Evolutionary conservation across 1,140 invertebrate species (phyloP).

Genomic region (Drosophila willistoni): DNA sequence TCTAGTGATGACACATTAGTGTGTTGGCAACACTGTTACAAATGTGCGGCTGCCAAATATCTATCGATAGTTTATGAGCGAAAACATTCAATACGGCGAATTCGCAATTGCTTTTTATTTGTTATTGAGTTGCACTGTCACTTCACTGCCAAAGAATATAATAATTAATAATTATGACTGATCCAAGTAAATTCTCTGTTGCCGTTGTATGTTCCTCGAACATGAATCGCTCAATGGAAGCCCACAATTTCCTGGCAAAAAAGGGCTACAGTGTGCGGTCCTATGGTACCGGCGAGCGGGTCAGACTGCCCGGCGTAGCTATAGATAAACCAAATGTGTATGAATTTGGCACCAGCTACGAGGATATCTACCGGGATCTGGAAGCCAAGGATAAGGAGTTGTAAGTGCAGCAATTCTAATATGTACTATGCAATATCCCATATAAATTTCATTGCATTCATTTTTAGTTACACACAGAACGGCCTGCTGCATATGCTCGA

Average conservation of each 20-base stretch:
- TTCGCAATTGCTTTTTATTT: not conserved
- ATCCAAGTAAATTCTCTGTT: constrained; percentile 87
- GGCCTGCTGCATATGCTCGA: constrained; percentile 99
- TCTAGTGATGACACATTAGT: not conserved
- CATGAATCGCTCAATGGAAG: constrained; percentile 99
- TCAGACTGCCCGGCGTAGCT: constrained; percentile 97
- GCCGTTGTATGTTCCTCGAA: constrained; percentile 99
- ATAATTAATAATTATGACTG: constrained; percentile 59
- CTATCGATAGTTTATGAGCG: not conserved
- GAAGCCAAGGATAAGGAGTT: constrained; percentile 93
- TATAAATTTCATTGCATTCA: constrained; percentile 26
- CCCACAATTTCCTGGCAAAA: constrained; percentile 97
- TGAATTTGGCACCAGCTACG: constrained; percentile 98
- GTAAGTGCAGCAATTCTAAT: constrained; percentile 84
- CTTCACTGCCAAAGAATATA: constrained; percentile 67
- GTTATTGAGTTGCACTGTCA: constrained; percentile 34
- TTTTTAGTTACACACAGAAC: constrained; percentile 97
- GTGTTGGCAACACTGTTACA: not conserved
- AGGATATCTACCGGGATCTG: constrained; percentile 98
- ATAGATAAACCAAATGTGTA: constrained; percentile 98
- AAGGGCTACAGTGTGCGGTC: constrained; percentile 97
- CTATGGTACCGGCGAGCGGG: constrained; percentile 98
- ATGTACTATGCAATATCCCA: not conserved
- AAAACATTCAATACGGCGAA: too few relatives aligned
- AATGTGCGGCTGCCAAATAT: not conserved